A percentile compares a stretch with the other conserved stretches of the same genome.
Conservation (phyloP, 2,888 invertebrate species). For the Taenaris catops region DNA sequence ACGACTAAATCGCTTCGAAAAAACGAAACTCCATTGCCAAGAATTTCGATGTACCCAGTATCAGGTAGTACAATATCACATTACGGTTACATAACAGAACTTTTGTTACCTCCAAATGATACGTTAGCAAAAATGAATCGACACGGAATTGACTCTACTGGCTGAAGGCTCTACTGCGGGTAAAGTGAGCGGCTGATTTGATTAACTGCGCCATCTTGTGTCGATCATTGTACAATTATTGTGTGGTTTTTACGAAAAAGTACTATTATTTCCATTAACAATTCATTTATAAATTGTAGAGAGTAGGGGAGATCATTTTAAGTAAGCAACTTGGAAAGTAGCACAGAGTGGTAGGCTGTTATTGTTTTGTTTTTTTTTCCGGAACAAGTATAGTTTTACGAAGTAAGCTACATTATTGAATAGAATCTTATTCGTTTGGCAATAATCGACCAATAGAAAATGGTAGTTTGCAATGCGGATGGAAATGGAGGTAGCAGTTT, state of each 20-base stretch:
- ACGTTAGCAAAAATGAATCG: slow-evolving; percentile 25
- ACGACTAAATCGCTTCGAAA: slow-evolving; percentile 21
- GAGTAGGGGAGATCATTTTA: slow-evolving; percentile 4
- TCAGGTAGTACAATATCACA: slow-evolving; percentile 21
- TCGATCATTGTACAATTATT: slow-evolving; percentile 4
- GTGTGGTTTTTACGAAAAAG: slow-evolving; percentile 9
- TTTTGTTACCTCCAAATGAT: slow-evolving; percentile 20
- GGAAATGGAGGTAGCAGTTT: slow-evolving; percentile 42
- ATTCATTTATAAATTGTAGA: slow-evolving; percentile 1
- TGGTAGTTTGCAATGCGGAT: slow-evolving; percentile 43
- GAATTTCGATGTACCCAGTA: slow-evolving; percentile 27
- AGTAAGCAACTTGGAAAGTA: slow-evolving; percentile 6
- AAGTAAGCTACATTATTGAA: too few relatives aligned
- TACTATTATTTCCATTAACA: slow-evolving; percentile 5
- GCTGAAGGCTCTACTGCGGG: slow-evolving; percentile 11
- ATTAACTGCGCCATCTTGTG: slow-evolving; percentile 22
- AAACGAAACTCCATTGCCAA: slow-evolving; percentile 25
- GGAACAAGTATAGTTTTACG: too few relatives aligned
- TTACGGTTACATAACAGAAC: slow-evolving; percentile 24
- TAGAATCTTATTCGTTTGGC: too few relatives aligned
- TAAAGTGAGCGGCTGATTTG: slow-evolving; percentile 21
- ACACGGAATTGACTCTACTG: slow-evolving; percentile 16
- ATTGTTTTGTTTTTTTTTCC: too few relatives aligned
- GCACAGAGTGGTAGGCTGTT: slow-evolving; percentile 2
- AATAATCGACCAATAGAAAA: slow-evolving; percentile 30